These are phyloP conservation scores for Condylura cristata DNA, from an alignment of 2,113 vertebrate species.

Conservation along the genomic window DNA sequence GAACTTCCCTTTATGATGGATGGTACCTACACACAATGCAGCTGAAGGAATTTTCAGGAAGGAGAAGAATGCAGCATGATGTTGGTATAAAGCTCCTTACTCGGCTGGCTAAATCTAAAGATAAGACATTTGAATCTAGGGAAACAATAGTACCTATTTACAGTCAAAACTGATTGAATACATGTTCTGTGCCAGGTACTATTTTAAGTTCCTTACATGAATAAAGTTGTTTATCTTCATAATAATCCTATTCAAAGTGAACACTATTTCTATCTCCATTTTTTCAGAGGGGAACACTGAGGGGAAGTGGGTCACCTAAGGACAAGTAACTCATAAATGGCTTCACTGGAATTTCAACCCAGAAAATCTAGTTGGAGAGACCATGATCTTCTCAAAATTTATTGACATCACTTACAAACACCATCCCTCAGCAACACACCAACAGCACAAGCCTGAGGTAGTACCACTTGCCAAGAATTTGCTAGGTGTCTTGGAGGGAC, in stretches of 20 bases:
- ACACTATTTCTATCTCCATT: background rate
- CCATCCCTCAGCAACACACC: rapidly evolving
- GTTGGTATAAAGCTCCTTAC: background rate
- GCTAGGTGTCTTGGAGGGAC: too few species aligned
- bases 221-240: background rate
- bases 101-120: background rate
- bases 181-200: background rate
- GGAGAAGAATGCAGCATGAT: background rate
- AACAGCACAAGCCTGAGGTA: background rate
- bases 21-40: background rate
- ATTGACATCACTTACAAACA: background rate
- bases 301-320: background rate
- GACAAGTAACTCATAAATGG: background rate
- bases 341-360: background rate
- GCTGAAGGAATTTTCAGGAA: background rate
- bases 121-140: background rate
- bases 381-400: background rate
- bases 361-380: background rate
- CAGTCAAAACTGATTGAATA: background rate
- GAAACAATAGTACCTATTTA: background rate
- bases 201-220: background rate
- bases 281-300: background rate
- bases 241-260: background rate
- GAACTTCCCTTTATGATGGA: background rate
- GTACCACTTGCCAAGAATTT: too few species aligned